phyloP scores from a whole-genome alignment of 2,113 vertebrate genomes.

The Myodes glareolus region DNA sequence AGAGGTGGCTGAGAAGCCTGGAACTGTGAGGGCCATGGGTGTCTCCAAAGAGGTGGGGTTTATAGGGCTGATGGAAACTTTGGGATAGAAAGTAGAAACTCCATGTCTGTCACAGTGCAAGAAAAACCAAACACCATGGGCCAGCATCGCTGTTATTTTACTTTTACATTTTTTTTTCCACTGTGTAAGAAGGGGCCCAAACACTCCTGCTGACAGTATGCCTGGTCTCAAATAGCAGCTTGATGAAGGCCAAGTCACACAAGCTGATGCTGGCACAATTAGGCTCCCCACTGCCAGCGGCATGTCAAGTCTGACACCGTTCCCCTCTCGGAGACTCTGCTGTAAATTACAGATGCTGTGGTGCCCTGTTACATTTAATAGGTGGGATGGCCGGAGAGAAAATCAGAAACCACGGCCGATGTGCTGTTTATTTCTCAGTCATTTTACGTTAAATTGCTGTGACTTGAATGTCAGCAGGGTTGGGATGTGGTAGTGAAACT shows the following conservation, averaged over 20 bases:
- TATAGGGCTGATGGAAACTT: not conserved
- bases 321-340: not conserved
- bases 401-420: slow-evolving; percentile 69
- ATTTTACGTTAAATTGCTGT: slow-evolving; percentile 74
- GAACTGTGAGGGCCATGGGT: not conserved
- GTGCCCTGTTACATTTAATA: slow-evolving; percentile 52
- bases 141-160: not conserved
- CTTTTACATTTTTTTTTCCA: not conserved
- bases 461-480: slow-evolving; percentile 71
- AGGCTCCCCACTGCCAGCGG: not conserved
- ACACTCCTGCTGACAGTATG: not conserved
- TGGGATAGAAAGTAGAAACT: not conserved
- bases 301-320: slow-evolving; percentile 13
- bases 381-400: slow-evolving; percentile 42
- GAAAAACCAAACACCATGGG: slow-evolving; percentile 9
- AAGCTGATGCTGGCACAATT: slow-evolving; percentile 31
- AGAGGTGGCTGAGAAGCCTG: not conserved
- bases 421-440: slow-evolving; percentile 71
- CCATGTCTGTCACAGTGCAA: not conserved
- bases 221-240: slow-evolving; percentile 47
- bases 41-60: not conserved
- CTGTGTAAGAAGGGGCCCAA: not conserved
- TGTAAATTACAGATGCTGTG: not conserved
- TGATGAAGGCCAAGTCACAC: slow-evolving; percentile 45
- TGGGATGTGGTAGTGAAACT: slow-evolving; percentile 72